These are phyloP conservation scores for Channa argus DNA, from an alignment of 2,113 vertebrate genomes.

Conservation along the genomic window DNA sequence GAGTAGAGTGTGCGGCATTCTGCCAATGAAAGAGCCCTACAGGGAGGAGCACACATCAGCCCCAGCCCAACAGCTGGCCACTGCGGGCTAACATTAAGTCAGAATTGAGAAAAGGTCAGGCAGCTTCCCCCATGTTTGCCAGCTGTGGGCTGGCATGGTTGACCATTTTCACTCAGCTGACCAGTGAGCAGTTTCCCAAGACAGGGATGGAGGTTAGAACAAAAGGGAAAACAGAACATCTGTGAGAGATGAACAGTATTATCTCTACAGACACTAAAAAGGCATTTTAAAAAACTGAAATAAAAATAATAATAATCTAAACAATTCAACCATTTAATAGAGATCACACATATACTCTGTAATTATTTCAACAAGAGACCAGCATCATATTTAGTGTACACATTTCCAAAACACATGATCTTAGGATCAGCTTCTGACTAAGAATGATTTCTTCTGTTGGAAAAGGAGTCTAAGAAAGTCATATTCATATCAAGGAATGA, in stretches of 20 bases:
- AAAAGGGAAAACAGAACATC: slow-evolving; percentile 38
- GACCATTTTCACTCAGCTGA: slow-evolving; percentile 31
- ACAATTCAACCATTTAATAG: too few species aligned
- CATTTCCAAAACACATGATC: too few species aligned
- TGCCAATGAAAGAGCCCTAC: slow-evolving; percentile 73
- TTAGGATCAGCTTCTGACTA: neutral
- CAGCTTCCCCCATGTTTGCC: slow-evolving; percentile 57
- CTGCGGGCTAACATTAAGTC: slow-evolving; percentile 50
- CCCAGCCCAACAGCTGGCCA: slow-evolving; percentile 76
- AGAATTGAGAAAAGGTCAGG: slow-evolving; percentile 57
- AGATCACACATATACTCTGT: too few species aligned
- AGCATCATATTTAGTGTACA: too few species aligned
- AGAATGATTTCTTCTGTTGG: neutral
- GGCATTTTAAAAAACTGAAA: too few species aligned
- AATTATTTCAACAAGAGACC: too few species aligned
- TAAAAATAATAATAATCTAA: too few species aligned
- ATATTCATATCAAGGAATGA: too few species aligned
- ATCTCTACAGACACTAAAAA: neutral
- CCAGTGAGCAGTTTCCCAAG: slow-evolving; percentile 20
- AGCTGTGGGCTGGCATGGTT: slow-evolving; percentile 58
- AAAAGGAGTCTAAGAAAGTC: too few species aligned
- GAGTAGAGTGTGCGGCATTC: slow-evolving; percentile 51
- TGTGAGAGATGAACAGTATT: neutral
- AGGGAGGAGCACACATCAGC: slow-evolving; percentile 78
- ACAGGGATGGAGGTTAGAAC: slow-evolving; percentile 31